Conservation (phyloP, 2,797 vertebrate species). For the Sebastes matsubarae region DNA sequence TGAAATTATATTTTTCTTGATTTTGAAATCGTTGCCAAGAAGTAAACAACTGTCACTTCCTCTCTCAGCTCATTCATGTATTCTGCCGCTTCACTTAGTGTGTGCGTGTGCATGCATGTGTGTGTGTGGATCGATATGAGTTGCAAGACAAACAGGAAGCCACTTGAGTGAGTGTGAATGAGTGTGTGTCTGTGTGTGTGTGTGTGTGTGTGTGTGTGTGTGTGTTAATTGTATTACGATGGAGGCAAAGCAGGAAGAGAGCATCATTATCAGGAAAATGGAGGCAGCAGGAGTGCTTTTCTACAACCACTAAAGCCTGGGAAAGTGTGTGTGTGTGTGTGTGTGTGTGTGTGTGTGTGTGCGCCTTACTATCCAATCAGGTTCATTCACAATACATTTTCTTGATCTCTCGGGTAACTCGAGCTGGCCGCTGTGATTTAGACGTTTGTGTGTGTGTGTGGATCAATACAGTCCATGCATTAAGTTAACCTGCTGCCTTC, state of each 20-base stretch:
- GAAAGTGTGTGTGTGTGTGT: slow-evolving; percentile 1
- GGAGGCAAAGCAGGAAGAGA: slow-evolving; percentile 52
- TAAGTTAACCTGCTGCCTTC: background rate
- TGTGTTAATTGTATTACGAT: slow-evolving; percentile 47
- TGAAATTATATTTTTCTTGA: background rate
- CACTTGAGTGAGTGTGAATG: slow-evolving; percentile 28
- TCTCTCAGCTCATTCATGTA: background rate
- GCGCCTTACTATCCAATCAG: background rate
- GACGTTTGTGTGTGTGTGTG: background rate
- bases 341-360: background rate
- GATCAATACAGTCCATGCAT: background rate
- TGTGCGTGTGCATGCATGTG: background rate
- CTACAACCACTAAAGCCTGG: slow-evolving; percentile 17
- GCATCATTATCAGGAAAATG: slow-evolving; percentile 49
- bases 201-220: background rate
- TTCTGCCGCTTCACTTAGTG: slow-evolving; percentile 15
- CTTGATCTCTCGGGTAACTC: slow-evolving; percentile 22
- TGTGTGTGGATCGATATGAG: slow-evolving; percentile 30
- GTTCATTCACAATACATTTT: slow-evolving; percentile 24
- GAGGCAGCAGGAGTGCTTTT: slow-evolving; percentile 32
- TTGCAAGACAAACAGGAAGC: slow-evolving; percentile 64
- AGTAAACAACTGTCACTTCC: background rate
- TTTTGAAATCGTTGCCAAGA: background rate
- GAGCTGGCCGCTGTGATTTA: slow-evolving; percentile 1
- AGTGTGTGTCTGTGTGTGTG: background rate